Evolutionary conservation across 2,888 invertebrate species (phyloP), one percentile per base, ranked within the genome.

Genomic region (Eubasilissa splendida): DNA sequence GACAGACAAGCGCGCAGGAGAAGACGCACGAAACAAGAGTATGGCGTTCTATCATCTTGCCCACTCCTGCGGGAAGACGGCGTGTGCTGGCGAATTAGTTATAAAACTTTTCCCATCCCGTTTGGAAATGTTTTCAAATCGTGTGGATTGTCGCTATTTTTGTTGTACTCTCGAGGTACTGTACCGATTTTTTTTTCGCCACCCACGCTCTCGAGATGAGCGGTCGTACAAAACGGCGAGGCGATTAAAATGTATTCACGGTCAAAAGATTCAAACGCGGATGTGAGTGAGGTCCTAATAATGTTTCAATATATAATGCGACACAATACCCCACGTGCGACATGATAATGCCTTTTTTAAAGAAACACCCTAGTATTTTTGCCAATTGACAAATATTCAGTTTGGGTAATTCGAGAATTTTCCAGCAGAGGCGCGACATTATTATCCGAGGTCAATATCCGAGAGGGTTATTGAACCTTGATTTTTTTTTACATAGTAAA

Each of bases 251-350:
- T 14, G 54, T 31, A 54, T 71, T 22, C 71, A 53, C 71, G 54
- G 54, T 68, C 71, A 54, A 54, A 71, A 71, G 56, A 54, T 71
- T 50, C 53, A 52, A 71, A 71, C 14, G 71, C 54, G 71, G 71
- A 71, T 31, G 54, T 54, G 71, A 54, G 71, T 71, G 71, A 71
- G 54, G 54, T 71, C 71, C 22, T 71, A 71, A 53, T 71, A 53
- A 52, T 68, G 3, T 71, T 31, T 71, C 14, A 53, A 31, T 10
- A 70, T 31, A 70, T 53, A 22, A 22, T 71, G 33, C 53, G 22
- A 31, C 54, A 54, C 7, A 56, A 71, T 71, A 33, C 7, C 54
- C 22, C 54, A 71, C 54, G 33, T 53, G 53, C 22, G 4, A 8
- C 11, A 56, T 70, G 53, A 42, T 63, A 7, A 68, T 42, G 42